Evolutionary conservation across 2,888 invertebrate species (phyloP).

Genomic region (Limnephilus auricula): DNA sequence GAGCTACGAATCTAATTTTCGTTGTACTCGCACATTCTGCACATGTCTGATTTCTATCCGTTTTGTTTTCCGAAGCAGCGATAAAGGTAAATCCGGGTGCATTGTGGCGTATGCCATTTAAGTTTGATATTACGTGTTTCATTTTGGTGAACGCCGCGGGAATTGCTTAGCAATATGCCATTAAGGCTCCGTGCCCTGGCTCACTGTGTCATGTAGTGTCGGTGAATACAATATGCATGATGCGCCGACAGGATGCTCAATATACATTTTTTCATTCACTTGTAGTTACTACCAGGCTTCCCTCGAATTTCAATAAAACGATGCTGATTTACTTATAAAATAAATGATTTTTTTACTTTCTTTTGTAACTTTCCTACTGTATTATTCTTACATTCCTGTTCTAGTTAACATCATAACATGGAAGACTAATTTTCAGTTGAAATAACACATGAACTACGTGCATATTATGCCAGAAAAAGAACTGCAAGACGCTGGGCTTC

Average conservation of each 20-base stretch:
- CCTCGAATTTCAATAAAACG: neutral
- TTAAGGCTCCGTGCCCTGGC: neutral
- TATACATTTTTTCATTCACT: neutral
- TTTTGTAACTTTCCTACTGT: too few species aligned
- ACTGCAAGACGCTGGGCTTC: neutral
- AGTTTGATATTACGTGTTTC: slow-evolving; percentile 21
- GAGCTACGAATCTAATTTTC: neutral
- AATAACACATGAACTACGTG: neutral
- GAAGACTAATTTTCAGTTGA: neutral
- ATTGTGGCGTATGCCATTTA: neutral
- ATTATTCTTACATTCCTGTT: neutral
- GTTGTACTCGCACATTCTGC: neutral
- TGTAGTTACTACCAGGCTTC: neutral
- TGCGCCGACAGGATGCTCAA: neutral
- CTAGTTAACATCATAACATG: neutral
- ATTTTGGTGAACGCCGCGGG: slow-evolving; percentile 7
- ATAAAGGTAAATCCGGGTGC: neutral
- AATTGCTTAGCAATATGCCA: slow-evolving; percentile 45
- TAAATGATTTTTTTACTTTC: too few species aligned
- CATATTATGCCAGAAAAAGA: neutral
- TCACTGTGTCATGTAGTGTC: neutral
- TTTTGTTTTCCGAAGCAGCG: slow-evolving; percentile 3
- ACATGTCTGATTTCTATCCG: neutral
- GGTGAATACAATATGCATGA: neutral
- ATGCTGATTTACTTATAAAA: too few species aligned